Percentiles rank a stretch among this genome's conserved stretches.
Evolutionary conservation across 53 echinoderm and acorn worm species (phyloP).

Genomic region (Patiria pectinifera): DNA sequence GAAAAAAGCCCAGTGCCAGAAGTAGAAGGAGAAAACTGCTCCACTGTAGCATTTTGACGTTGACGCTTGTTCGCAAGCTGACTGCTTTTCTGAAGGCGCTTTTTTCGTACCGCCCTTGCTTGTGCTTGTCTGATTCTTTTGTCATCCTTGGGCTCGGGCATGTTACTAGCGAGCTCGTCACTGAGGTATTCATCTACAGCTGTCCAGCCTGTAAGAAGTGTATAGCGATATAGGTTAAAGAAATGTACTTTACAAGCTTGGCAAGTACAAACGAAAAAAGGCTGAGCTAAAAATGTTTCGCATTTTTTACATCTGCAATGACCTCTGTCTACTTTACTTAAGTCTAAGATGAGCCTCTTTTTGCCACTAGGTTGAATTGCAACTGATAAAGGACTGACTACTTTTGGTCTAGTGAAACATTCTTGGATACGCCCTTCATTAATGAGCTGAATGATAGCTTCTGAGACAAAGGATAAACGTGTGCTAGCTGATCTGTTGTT

Average conservation of each 20-base stretch:
- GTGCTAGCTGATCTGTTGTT: conserved; percentile 34
- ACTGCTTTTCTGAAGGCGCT: not conserved
- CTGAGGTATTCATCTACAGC: not conserved
- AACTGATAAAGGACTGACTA: conserved; percentile 46
- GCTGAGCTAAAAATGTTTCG: not conserved
- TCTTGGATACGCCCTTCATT: conserved; percentile 24
- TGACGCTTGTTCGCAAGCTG: not conserved
- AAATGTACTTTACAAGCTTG: not conserved
- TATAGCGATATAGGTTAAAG: not conserved
- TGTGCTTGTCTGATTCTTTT: conserved; percentile 37
- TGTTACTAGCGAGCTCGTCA: not conserved
- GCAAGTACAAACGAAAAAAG: too few species aligned
- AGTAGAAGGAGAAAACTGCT: not conserved
- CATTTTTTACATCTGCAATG: not conserved
- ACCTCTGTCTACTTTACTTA: not conserved
- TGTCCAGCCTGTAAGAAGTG: conserved; percentile 8
- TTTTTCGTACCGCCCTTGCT: conserved; percentile 27
- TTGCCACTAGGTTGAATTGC: conserved; percentile 18
- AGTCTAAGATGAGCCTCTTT: conserved; percentile 6
- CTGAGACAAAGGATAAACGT: conserved; percentile 39
- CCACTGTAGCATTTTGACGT: not conserved
- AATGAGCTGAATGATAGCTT: not conserved
- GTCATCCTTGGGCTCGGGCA: not conserved
- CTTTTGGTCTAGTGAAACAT: conserved; percentile 8
- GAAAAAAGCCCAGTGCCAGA: not conserved